Base-by-base conservation (phyloP, 2,888 invertebrate species). In the Sarcophaga subvicina region DNA sequence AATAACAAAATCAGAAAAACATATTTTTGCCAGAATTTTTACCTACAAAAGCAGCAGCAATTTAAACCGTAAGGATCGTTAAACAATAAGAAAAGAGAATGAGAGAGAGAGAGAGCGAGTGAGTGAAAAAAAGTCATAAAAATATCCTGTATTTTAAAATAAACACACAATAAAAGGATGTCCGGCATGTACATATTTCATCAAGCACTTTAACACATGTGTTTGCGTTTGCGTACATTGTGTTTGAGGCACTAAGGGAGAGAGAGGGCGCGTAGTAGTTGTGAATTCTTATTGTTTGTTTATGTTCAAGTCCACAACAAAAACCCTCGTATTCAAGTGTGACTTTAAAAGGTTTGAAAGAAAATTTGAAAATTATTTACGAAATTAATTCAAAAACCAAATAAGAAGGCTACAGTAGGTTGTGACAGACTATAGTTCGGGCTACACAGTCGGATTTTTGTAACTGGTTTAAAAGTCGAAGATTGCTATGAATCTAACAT, bases 171-270 rank as follows among this genome's bases (percentile, higher is more conserved):
- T 14, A 63, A 80, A 76, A 22, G 49, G 59, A 75, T 54, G 81
- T 82, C 69, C 78, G 67, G 22, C 72, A 37, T 37, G 37, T 37
- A 27, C 27, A 37, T 37, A 49, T 73, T 81, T 80, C 77, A 76
- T 76, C 73, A 81, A 80, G 37, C 62, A 80, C 62, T 49, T 37
- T 22, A 66, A 12, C 76, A 79, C 79, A 79, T 84, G 62, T 83
- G 67, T 69, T 3, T 69, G 64, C 69, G n/a, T 22, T 37, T 37
- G 8, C 37, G 14, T 62, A 12, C 60, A 54, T 20, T 60, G 37
- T 60, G 25, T 60, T 25, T 37, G 37, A 2, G 37, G 8, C 8
- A 8, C 8, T 37, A 37, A 8, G 37, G 8, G 37, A 76, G 49
- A 22, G 45, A 22, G 10, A 60, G 20, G 64, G n/a, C 27, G 11